These are phyloP conservation scores for sheep (Ovis aries) DNA, from an alignment of 2,113 vertebrate genomes.

Conservation along the genomic window DNA sequence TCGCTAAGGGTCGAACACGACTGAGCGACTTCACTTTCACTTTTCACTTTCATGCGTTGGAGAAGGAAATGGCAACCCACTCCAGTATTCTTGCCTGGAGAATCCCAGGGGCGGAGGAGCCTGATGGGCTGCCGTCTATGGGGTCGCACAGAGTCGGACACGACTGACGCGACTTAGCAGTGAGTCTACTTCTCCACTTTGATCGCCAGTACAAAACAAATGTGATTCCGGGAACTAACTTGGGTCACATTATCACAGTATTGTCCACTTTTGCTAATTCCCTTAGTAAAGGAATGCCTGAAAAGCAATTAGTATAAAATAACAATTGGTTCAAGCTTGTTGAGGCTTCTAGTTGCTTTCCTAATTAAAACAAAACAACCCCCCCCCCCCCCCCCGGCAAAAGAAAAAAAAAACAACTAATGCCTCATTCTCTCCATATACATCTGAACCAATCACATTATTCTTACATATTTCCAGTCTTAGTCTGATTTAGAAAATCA, in stretches of 20 bases:
- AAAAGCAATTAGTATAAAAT: background rate
- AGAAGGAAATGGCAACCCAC: no score
- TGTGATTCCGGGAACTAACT: background rate
- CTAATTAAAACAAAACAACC: background rate
- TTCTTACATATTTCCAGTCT: background rate
- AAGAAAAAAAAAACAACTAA: background rate
- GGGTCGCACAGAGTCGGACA: no score
- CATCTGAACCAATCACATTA: background rate
- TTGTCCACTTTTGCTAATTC: background rate
- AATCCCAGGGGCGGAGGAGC: no score
- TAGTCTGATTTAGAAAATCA: background rate
- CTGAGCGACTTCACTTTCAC: no score
- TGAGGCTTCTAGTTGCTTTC: background rate
- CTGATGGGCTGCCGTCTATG: no score
- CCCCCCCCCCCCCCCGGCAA: accelerated
- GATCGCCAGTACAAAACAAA: background rate
- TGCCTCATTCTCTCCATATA: background rate
- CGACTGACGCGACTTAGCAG: no score
- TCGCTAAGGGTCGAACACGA: no score
- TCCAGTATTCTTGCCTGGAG: no score
- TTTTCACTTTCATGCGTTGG: no score
- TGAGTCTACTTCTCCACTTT: background rate
- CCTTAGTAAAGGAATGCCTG: background rate
- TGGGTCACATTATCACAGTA: background rate
- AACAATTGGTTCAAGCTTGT: background rate